Percentiles rank a stretch among this genome's conserved stretches.
Evolutionary conservation across 2,888 invertebrate species (phyloP).

Genomic region (Podotricha telesiphe): DNA sequence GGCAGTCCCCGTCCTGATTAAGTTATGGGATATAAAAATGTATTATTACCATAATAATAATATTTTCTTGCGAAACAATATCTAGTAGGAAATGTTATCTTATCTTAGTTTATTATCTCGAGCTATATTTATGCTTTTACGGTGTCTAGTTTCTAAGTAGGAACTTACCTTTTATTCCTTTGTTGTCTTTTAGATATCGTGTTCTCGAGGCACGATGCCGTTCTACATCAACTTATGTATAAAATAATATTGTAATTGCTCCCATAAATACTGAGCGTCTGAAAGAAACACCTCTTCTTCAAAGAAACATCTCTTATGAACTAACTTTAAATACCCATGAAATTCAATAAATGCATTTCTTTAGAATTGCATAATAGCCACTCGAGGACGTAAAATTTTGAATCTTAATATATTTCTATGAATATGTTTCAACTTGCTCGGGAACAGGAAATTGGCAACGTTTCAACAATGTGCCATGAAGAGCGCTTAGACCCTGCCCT

Average conservation of each 20-base stretch:
- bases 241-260: slow-evolving; percentile 2
- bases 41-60: not conserved
- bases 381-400: not conserved
- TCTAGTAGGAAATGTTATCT: slow-evolving; percentile 9
- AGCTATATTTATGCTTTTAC: slow-evolving; percentile 23
- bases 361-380: not conserved
- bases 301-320: not conserved
- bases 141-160: slow-evolving; percentile 28
- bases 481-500: not conserved
- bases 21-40: no score
- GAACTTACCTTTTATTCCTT: slow-evolving; percentile 30
- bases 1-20: no score
- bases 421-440: not conserved
- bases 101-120: slow-evolving; percentile 14
- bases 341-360: no score
- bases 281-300: not conserved
- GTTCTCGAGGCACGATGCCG: slow-evolving; percentile 12
- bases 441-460: not conserved
- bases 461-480: slow-evolving; percentile 13
- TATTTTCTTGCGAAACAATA: slow-evolving; percentile 3
- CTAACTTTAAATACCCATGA: no score
- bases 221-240: slow-evolving; percentile 7
- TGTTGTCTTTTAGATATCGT: slow-evolving; percentile 27
- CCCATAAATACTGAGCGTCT: not conserved
- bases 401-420: not conserved